Evolutionary conservation across 2,113 vertebrate species (phyloP), one percentile per base, ranked within the genome.

Genomic region (Pao palembangensis): DNA sequence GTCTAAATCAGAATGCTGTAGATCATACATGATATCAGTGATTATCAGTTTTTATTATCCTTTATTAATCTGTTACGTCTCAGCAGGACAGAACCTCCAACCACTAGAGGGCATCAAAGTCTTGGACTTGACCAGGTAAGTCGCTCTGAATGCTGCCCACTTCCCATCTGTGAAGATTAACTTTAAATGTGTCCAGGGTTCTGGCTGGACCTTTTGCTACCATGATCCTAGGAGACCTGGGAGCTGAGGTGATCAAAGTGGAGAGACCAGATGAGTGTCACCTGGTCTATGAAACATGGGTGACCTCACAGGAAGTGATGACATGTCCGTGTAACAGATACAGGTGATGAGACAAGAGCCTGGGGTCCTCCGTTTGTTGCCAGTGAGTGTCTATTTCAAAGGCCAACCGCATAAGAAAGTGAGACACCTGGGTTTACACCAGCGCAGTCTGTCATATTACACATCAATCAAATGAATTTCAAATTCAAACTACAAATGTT

Each of bases 141-240:
- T 17, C 10, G 1, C 8, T 25, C 3, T 17, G 50, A 19, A 6
- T 1, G 3, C 17, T 38, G 65, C 42, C 23, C 23, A 3, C 23
- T 2, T 5, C 5, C 23, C 23, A 25, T 25, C 23, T 25, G 23
- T 25, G 23, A 25, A 2, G 3, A 25, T 18, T 51, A 3, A 8
- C 20, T n/a, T 2, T 3, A 28, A 2, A 19, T 69, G 41, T 69
- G 15, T 71, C n/a, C 76, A 99, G 96, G 63, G 91, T 98, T 8
- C 88, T 99, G 85, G 95, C 94, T 1, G 96, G 96, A 49, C 96
- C 96, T 14, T 99, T 98, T 83, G 92, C 95, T 64, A 95, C 95
- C 43, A 99, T 99, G 96, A 95, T 98, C 84, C 91, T 99, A 51
- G 96, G 92, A 84, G 96, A 98, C 71, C 89, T 99, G 60, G 96